These are phyloP conservation scores for Leptopilina boulardi DNA, from an alignment of 1,140 invertebrate species.

Conservation along the genomic window DNA sequence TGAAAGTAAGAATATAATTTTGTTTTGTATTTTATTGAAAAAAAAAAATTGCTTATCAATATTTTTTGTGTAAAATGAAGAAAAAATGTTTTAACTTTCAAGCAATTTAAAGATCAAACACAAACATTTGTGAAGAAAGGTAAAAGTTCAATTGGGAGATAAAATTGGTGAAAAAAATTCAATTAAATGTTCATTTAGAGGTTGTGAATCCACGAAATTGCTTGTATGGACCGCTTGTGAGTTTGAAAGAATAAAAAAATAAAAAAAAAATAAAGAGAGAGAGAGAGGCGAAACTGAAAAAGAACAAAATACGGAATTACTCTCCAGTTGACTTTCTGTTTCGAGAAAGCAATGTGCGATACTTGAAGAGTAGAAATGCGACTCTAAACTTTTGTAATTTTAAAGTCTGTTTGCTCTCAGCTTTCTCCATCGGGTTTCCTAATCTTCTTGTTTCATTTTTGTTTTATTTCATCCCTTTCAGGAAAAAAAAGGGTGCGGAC, in stretches of 20 bases:
- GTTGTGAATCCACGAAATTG: background rate
- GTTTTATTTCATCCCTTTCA: background rate
- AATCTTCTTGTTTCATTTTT: background rate
- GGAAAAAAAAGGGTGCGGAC: background rate
- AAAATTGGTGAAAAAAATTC: slow-evolving; percentile 1
- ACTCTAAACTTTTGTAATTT: slow-evolving; percentile 27
- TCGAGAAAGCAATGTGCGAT: background rate
- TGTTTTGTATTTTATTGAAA: too few relatives aligned
- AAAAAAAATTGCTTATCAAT: background rate
- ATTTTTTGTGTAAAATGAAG: background rate
- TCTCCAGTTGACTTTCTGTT: background rate
- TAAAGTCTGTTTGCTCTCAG: slow-evolving; percentile 27
- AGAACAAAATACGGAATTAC: slow-evolving; percentile 4
- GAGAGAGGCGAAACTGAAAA: background rate
- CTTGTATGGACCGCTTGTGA: background rate
- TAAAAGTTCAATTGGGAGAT: background rate
- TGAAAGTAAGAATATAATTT: too few relatives aligned
- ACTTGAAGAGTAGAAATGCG: slow-evolving; percentile 9
- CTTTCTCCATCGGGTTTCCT: slow-evolving; percentile 17
- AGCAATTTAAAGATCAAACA: slow-evolving; percentile 4
- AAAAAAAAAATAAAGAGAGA: background rate
- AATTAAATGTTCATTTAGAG: slow-evolving; percentile 4
- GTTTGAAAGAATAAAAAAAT: background rate
- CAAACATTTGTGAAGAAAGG: background rate
- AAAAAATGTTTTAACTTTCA: background rate